Base-by-base conservation (phyloP, 2,888 invertebrate genomes). In the Himalopsyche japonica region DNA sequence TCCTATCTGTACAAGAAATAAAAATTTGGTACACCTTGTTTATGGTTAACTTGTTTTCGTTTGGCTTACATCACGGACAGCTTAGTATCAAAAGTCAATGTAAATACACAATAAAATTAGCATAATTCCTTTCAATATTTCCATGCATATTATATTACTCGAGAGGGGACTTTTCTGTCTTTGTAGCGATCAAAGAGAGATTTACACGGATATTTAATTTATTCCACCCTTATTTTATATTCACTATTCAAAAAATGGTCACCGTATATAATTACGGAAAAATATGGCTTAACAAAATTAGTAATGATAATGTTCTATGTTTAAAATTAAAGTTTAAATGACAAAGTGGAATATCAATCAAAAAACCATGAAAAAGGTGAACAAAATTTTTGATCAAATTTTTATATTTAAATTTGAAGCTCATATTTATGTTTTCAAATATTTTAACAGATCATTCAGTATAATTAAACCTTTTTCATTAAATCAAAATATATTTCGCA, bases 61-160 rank as follows among this genome's bases (percentile, higher is more conserved):
- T 30, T 24, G 70, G n/a, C n/a, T n/a, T n/a, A 70, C 70, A 70
- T 7, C 10, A 12, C 10, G 27, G 70, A 70, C 70, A 70, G 70
- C 64, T 82, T 47, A 27, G 37, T 80, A 83, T 83, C 80, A 83
- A 83, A 83, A 83, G 76, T 83, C 48, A 80, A 76, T 49, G 77
- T 77, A 80, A 83, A 76, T 80, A 83, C 83, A 80, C 80, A 76
- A 76, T 43, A 34, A 48, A 83, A 85, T 85, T 83, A 85, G 76
- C 85, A 85, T 85, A 85, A 85, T 85, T 85, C 76, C 27, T 82
- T 83, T 85, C 83, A 79, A 83, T 83, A 83, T 81, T 83, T 85
- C 85, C 76, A 85, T 85, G 85, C 83, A 85, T 85, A 80, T 76
- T 79, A 32, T 82, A 83, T 83, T 70, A 57, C 49, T 57, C 37